These are phyloP conservation scores for Galago senegalensis DNA, from an alignment of 2,797 vertebrate genomes.

Conservation along the genomic window DNA sequence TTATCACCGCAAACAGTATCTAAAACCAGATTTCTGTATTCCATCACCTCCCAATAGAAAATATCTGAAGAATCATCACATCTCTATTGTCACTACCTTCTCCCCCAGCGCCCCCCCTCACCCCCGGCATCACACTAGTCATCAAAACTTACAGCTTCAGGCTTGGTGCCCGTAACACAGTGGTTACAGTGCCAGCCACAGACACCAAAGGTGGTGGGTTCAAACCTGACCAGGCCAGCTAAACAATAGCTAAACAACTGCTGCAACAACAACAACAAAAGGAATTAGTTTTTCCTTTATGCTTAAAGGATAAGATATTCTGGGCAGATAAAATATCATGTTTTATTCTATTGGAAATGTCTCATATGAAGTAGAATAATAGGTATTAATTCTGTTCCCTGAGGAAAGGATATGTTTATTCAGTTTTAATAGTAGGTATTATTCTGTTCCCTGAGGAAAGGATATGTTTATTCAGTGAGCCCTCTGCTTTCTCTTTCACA, in stretches of 20 bases:
- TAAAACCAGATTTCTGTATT: neutral
- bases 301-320: slow-evolving; percentile 9
- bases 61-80: neutral
- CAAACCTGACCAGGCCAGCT: too few relatives aligned
- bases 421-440: neutral
- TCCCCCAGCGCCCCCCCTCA: too few relatives aligned
- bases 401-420: neutral
- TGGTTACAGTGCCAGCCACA: too few relatives aligned
- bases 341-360: slow-evolving; percentile 39
- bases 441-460: neutral
- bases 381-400: neutral
- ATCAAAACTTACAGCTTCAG: neutral
- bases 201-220: too few relatives aligned
- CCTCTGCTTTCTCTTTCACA: slow-evolving; percentile 85
- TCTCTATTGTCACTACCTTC: neutral
- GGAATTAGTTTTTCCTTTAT: neutral
- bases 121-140: neutral
- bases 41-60: neutral
- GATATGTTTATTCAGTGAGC: neutral
- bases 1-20: neutral
- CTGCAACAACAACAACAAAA: neutral
- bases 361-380: neutral
- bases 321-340: neutral
- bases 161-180: too few relatives aligned
- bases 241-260: too few relatives aligned